Evolutionary conservation across 2,113 vertebrate genomes (phyloP).

Genomic region (Pao palembangensis): DNA sequence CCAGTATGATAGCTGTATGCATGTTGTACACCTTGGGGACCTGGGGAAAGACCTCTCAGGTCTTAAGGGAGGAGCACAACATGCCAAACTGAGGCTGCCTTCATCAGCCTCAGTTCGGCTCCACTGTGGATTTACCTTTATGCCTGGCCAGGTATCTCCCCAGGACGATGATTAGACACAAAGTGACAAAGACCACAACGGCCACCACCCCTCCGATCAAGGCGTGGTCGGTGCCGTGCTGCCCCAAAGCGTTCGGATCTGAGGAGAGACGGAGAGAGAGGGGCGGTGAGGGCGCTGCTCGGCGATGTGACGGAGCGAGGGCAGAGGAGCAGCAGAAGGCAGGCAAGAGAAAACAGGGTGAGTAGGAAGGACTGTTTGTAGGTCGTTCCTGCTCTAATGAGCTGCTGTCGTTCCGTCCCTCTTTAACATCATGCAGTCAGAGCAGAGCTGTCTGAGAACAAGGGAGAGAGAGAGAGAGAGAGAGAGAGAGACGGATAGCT

Average conservation of each 20-base stretch:
- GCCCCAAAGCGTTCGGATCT: slow-evolving; percentile 94
- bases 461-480: slow-evolving; percentile 40
- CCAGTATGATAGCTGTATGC: not conserved
- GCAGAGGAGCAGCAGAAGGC: slow-evolving; percentile 16
- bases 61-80: slow-evolving; percentile 25
- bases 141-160: slow-evolving; percentile 98
- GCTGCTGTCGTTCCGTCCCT: slow-evolving; percentile 40
- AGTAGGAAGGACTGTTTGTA: slow-evolving; percentile 55
- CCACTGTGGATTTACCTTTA: slow-evolving; percentile 85
- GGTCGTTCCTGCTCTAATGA: slow-evolving; percentile 53
- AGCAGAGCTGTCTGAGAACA: slow-evolving; percentile 40
- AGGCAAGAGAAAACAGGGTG: slow-evolving; percentile 56
- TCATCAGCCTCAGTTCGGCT: slow-evolving; percentile 20
- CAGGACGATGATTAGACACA: slow-evolving; percentile 98
- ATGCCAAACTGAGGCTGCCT: slow-evolving; percentile 21
- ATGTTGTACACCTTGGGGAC: slow-evolving; percentile 16
- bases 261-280: slow-evolving; percentile 40
- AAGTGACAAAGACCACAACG: slow-evolving; percentile 96
- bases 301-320: slow-evolving; percentile 35
- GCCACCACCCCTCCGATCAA: slow-evolving; percentile 98
- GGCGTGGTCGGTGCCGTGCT: slow-evolving; percentile 90
- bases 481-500: slow-evolving; percentile 9
- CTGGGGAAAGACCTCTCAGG: slow-evolving; percentile 3
- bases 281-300: slow-evolving; percentile 13
- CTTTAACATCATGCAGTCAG: slow-evolving; percentile 43